Base-by-base conservation (phyloP, 2,113 vertebrate genomes). In the Xyrauchen texanus region DNA sequence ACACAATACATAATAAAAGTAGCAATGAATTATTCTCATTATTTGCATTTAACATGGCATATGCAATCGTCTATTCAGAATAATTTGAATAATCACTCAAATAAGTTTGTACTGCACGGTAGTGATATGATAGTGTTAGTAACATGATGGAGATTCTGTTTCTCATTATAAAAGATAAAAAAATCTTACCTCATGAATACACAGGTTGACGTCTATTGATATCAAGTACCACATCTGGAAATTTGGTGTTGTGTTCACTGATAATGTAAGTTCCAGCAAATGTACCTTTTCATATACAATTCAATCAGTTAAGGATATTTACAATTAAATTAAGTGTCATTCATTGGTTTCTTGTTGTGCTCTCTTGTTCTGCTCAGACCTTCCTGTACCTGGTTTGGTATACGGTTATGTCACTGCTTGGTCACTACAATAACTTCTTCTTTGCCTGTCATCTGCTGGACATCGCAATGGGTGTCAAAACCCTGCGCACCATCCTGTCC, bases 141-240 rank as follows among this genome's bases (percentile, higher is more conserved):
- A 34, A 34, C 21, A 34, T 34, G 21, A 34, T 34, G 21, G 21
- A 34, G 21, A 34, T 34, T 34, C 1, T 34, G 21, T 34, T 34
- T 34, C 21, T 34, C 21, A 34, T 34, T 34, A 34, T 34, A 34
- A 34, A 34, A 34, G 21, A 34, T 34, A 34, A 34, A 34, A 34
- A 34, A 34, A 3, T 34, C 21, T 34, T 6, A 52, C 13, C 46
- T 60, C 9, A 8, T 44, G 9, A 73, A 45, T 76, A 8, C 77
- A n/a, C 60, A 98, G 96, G 95, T 78, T 97, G 53, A 96, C 94
- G 8, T 94, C 96, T 66, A 94, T 96, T 2, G 96, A 98, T 52
- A 85, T 98, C 88, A 97, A 97, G 85, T 98, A 98, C 87, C 96
- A 98, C 91, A 95, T 98, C 85, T 98, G 96, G 96, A 97, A 98